phyloP scores from a whole-genome alignment of 1,140 invertebrate genomes.

The Hyles euphorbiae region DNA sequence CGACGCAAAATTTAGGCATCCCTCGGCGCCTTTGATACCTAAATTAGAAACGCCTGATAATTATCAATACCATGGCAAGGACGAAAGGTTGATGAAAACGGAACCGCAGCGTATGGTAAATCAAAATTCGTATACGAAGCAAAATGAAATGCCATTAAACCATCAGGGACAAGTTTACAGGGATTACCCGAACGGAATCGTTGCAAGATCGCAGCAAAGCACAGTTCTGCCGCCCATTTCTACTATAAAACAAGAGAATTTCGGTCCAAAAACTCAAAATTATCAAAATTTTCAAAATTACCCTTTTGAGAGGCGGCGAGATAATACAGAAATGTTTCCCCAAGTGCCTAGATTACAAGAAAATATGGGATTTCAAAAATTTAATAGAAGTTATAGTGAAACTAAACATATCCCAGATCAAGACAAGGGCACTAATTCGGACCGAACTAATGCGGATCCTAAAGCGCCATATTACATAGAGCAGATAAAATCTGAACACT shows the following conservation, averaged over 20 bases:
- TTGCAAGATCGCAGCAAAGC: constrained; percentile 41
- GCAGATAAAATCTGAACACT: constrained; percentile 74
- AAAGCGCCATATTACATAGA: constrained; percentile 71
- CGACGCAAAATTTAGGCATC: constrained; percentile 62
- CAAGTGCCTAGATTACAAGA: constrained; percentile 53
- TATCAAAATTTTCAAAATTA: constrained; percentile 53
- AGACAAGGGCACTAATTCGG: constrained; percentile 29
- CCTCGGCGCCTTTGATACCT: constrained; percentile 60
- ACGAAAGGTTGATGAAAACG: constrained; percentile 46
- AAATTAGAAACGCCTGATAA: constrained; percentile 68
- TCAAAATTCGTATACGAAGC: constrained; percentile 41
- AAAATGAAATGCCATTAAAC: constrained; percentile 33
- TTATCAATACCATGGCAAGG: constrained; percentile 55
- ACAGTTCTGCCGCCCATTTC: constrained; percentile 70
- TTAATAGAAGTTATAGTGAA: constrained; percentile 46
- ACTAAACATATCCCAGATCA: constrained; percentile 35
- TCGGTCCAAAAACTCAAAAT: constrained; percentile 40
- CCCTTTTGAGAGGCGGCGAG: constrained; percentile 41
- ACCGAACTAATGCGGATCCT: constrained; percentile 31
- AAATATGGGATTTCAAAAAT: constrained; percentile 63
- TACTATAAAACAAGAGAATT: constrained; percentile 72
- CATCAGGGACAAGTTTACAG: constrained; percentile 30
- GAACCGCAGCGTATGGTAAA: constrained; percentile 38
- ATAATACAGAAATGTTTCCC: constrained; percentile 36
- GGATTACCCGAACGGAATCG: constrained; percentile 48